Conservation (phyloP, 2,113 vertebrate genomes). For the Tragelaphus imberbis region DNA sequence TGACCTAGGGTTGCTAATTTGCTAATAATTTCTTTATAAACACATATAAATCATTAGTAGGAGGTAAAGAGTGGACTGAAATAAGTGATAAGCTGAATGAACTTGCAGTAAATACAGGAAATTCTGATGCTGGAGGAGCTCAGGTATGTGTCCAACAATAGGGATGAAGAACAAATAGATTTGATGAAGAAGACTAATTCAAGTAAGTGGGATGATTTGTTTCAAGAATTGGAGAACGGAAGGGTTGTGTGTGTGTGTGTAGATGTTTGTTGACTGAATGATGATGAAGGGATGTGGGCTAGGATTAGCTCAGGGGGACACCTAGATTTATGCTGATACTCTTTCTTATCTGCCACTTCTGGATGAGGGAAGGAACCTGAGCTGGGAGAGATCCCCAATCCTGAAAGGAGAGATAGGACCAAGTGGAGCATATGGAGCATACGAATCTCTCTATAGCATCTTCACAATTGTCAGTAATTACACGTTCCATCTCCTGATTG, state of each 20-base stretch:
- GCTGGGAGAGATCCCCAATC: neutral
- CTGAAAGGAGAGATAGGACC: neutral
- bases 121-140: neutral
- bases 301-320: neutral
- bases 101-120: neutral
- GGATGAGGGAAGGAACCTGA: neutral
- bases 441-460: neutral
- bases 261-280: neutral
- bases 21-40: neutral
- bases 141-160: neutral
- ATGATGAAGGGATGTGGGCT: neutral
- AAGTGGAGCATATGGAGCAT: neutral
- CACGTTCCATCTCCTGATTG: constrained; percentile 52
- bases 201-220: neutral
- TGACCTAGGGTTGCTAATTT: neutral
- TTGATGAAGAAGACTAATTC: neutral
- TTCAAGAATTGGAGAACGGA: neutral
- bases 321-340: neutral
- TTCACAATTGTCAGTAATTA: constrained; percentile 63
- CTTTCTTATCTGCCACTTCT: neutral
- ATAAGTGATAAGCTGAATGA: neutral
- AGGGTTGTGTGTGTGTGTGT: neutral
- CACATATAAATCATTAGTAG: neutral
- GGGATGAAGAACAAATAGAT: neutral
- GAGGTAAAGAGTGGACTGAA: neutral